Base-by-base conservation (phyloP, 2,797 vertebrate species). In the Chrosomus eos region DNA sequence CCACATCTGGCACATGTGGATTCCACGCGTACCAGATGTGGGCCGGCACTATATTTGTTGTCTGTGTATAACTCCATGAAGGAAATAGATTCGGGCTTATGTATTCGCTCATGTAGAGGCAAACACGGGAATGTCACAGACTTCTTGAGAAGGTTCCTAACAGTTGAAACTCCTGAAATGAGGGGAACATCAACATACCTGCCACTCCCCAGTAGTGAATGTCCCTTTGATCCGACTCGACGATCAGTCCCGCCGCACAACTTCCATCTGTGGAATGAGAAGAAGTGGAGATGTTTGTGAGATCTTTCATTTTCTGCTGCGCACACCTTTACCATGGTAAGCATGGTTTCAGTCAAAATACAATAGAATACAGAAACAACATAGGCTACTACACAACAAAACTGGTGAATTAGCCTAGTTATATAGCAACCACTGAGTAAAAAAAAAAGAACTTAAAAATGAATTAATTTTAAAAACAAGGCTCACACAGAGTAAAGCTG, bases 221-320 rank as follows among this genome's bases (percentile, higher is more conserved):
- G 66, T 90, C 85, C 82, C 73, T 88, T 86, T 82, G 82, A 85
- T 91, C 84, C 64, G 89, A 85, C 87, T 92, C 90, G 91, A 94
- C 2, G 83, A 90, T 83, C 88, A 87, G 73, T 82, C 83, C 88
- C 82, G 79, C 87, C 68, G 89, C 83, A 85, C 81, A 33, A 89
- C 87, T 86, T 94, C 93, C 94, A 95, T 95, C 95, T 95, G 93
- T 51, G 87, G 74, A 89, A 84, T 89, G 85, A 33, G 66, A 64
- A 51, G 75, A 85, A 19, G 79, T 3, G 26, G 40, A 45, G 33
- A 51, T 75, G 40, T 55, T 66, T 45, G 28, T 88, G 71, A 83
- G 33, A 79, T 28, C 72, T 66, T 38, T 76, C n/a, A 5, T n/a
- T 43, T 68, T 26, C 48, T 45, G 73, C 62, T 18, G 23, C 13